Conservation (phyloP, 2,113 vertebrate species). For the Pluvianellus socialis region DNA sequence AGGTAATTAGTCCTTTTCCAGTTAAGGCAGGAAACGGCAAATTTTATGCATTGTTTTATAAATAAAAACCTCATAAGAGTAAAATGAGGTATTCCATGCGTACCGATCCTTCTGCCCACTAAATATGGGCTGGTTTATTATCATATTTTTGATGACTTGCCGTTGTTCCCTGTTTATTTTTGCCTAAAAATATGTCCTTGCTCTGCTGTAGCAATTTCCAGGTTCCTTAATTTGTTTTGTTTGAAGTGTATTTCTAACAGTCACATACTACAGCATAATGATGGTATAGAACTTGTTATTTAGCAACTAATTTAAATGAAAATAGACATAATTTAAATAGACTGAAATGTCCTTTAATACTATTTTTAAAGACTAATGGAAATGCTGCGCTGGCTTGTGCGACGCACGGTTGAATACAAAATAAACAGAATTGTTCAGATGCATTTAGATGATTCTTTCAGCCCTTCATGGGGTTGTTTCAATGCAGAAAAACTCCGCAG, state of each 20-base stretch:
- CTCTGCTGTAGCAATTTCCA: not conserved
- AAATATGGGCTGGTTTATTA: not conserved
- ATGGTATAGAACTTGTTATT: not conserved
- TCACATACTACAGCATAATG: not conserved
- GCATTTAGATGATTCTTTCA: not conserved
- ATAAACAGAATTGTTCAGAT: not conserved
- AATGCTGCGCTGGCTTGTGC: not conserved
- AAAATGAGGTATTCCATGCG: not conserved
- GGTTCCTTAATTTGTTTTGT: slow-evolving; percentile 18
- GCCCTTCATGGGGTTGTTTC: not conserved
- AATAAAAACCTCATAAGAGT: not conserved
- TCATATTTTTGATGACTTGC: not conserved
- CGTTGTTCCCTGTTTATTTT: not conserved
- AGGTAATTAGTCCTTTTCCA: not conserved
- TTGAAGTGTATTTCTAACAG: slow-evolving; percentile 13
- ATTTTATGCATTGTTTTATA: not conserved
- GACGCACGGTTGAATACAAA: not conserved
- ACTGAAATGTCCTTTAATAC: not conserved
- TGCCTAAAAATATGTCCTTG: not conserved
- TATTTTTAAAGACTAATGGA: slow-evolving; percentile 48
- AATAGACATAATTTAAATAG: slow-evolving; percentile 48
- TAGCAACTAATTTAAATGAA: slow-evolving; percentile 41
- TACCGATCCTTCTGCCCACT: not conserved
- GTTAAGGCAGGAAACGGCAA: not conserved
- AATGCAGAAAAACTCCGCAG: not conserved